Base-by-base conservation (phyloP, 2,113 vertebrate species). In the Malaclemys terrapin region DNA sequence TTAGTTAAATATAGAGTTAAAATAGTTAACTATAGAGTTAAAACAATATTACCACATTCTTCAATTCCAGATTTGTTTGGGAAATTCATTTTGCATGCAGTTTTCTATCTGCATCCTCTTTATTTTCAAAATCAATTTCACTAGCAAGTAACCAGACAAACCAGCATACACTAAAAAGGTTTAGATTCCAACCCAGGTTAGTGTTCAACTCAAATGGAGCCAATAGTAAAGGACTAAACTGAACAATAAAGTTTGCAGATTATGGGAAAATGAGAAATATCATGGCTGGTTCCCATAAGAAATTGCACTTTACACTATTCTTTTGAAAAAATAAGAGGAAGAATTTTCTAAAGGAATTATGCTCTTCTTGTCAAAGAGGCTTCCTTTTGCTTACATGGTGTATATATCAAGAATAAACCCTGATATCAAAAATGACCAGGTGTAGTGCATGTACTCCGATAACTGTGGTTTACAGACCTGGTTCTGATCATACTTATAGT, bases 171-270 rank as follows among this genome's bases (percentile, higher is more conserved):
- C 54, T 56, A 10, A n/a, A 19, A 47, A 17, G 59, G n/a, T 52
- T 95, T 75, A 57, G 35, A 90, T 87, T 94, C 84, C 2, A 52
- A 3, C 31, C 75, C 52, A 49, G 57, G 1, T 17, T 19, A 0
- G 5, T 87, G 57, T 88, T 84, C 80, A 91, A 49, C 87, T 62
- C 25, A 84, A 89, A 22, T 62, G 10, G 75, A 92, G 91, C 96
- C 89, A 93, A 95, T 96, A 69, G 95, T 88, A 89, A 94, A 82
- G 13, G 49, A 93, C 84, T 92, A 91, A 93, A 94, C 94, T 83
- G 93, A 89, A 84, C 72, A 88, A 42, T 10, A 78, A 92, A 89
- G 24, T 49, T 52, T 31, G 85, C 1, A 29, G 82, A 80, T 94
- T 89, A 83, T 8, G 27, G 89, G 91, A 88, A 95, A 92, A 93